Conservation (phyloP, 2,888 invertebrate species). For the Metalampra italica region DNA sequence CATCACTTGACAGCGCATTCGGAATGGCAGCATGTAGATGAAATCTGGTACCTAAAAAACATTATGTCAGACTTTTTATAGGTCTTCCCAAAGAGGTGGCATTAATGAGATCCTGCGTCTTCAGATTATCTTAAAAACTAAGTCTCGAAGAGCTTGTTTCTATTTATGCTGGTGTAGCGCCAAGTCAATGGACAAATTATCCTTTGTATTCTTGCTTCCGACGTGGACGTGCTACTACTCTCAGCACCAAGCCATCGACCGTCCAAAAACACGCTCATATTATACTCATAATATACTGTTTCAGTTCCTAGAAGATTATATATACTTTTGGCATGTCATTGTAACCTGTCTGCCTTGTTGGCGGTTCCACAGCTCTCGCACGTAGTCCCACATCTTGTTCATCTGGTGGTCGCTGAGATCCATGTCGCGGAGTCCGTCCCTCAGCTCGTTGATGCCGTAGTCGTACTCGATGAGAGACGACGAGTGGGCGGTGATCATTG, state of each 20-base stretch:
- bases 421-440: slow-evolving; percentile 69
- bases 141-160: no score
- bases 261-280: no score
- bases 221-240: no score
- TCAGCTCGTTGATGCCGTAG: slow-evolving; percentile 67
- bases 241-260: no score
- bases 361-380: slow-evolving; percentile 71
- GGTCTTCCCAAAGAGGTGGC: no score
- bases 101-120: no score
- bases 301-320: no score
- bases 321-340: no score
- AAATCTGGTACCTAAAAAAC: slow-evolving; percentile 54
- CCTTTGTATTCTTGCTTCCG: no score
- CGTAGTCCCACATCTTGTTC: slow-evolving; percentile 75
- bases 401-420: slow-evolving; percentile 71
- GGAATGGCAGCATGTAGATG: slow-evolving; percentile 57
- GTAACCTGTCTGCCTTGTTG: slow-evolving; percentile 71
- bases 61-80: not conserved
- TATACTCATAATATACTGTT: no score
- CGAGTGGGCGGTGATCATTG: slow-evolving; percentile 68
- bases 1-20: slow-evolving; percentile 69
- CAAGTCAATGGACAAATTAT: no score
- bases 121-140: not conserved
- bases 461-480: slow-evolving; percentile 74
- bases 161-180: no score